phyloP scores from a whole-genome alignment of 1,140 invertebrate genomes.

The Macrobrachium nipponense region DNA sequence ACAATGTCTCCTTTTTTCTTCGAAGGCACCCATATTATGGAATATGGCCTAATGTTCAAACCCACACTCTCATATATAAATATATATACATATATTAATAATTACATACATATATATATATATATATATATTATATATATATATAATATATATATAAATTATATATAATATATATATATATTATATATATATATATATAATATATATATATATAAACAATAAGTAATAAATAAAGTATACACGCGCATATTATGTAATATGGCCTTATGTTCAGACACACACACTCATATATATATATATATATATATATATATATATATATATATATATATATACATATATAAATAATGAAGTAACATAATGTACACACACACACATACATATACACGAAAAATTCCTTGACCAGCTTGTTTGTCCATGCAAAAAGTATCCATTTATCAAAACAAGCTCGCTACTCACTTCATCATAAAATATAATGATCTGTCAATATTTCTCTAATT shows the following conservation, averaged over 20 bases:
- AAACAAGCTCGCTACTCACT: too few species aligned
- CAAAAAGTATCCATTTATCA: too few species aligned
- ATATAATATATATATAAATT: neutral
- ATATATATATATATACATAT: neutral
- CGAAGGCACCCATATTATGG: too few species aligned
- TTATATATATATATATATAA: neutral
- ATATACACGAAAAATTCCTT: neutral
- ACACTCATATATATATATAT: conserved; percentile 4
- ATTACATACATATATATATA: neutral
- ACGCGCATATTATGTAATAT: neutral
- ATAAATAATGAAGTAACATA: neutral
- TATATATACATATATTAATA: conserved; percentile 6
- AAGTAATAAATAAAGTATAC: neutral
- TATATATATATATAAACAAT: neutral
- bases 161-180: neutral
- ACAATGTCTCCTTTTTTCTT: too few species aligned
- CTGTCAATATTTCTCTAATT: too few species aligned
- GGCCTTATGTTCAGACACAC: neutral
- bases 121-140: conserved; percentile 1
- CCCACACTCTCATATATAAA: too few species aligned
- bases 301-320: conserved; percentile 16
- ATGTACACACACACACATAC: neutral
- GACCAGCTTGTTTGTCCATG: too few species aligned
- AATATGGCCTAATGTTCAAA: too few species aligned
- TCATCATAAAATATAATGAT: too few species aligned